Conservation (phyloP, 1,140 invertebrate species). For the Acromyrmex echinatior region DNA sequence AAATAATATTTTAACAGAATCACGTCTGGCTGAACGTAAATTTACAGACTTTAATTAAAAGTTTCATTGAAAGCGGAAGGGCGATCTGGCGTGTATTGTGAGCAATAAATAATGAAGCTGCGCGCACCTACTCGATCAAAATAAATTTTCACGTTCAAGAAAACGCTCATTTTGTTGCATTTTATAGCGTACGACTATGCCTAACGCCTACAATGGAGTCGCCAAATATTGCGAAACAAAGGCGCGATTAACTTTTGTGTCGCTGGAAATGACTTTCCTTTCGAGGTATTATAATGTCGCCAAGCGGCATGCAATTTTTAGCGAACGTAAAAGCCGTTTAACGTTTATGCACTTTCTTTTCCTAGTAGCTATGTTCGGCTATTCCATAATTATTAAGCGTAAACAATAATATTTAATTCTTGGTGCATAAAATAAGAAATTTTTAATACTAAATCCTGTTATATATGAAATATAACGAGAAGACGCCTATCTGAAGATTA, state of each 20-base stretch:
- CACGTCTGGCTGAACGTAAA: conserved; percentile 74
- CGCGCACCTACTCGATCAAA: conserved; percentile 64
- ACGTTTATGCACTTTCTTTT: conserved; percentile 28
- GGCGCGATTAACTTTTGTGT: conserved; percentile 59
- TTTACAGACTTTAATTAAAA: conserved; percentile 79
- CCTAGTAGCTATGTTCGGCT: background rate
- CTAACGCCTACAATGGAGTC: conserved; percentile 33
- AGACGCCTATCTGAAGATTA: conserved; percentile 61
- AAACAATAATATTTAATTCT: conserved; percentile 15
- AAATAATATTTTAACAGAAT: conserved; percentile 79
- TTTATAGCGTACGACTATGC: conserved; percentile 4
- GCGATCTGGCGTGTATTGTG: conserved; percentile 64
- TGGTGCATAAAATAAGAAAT: background rate
- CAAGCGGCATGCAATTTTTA: conserved; percentile 47
- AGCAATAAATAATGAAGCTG: conserved; percentile 74
- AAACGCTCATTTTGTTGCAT: conserved; percentile 49
- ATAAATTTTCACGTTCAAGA: conserved; percentile 69
- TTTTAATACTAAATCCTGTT: background rate
- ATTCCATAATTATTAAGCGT: conserved; percentile 9
- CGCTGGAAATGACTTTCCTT: conserved; percentile 52
- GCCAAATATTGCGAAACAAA: conserved; percentile 60
- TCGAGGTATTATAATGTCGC: conserved; percentile 57
- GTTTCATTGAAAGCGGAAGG: conserved; percentile 69
- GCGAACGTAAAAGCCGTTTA: conserved; percentile 60
- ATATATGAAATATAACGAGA: conserved; percentile 34